Base-by-base conservation (phyloP, 2,797 vertebrate species). In the Cyprinodon diabolis region DNA sequence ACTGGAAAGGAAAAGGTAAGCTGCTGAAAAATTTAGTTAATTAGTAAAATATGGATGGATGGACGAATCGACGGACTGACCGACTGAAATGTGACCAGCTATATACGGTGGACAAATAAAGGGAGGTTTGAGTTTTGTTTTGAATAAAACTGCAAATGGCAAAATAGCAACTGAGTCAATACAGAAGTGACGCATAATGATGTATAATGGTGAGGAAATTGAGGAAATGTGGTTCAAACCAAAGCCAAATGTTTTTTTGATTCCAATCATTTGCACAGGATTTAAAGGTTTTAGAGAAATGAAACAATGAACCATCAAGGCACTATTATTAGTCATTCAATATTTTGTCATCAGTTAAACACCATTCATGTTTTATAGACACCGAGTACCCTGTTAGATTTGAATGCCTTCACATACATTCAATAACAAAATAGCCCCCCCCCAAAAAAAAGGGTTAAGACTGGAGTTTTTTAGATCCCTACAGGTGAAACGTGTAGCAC, bases 1-100 rank as follows among this genome's bases (percentile, higher is more conserved):
- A 99, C 88, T 99, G 98, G 98, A 97, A 90, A 83, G 98, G 98
- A 58, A 98, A 97, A 96, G 98, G 98, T 99, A 90, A 87, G 91
- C 69, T 10, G 45, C 13, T 58, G 1, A 67, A 58, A 65, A 58
- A 25, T 58, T 23, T 37, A n/a, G 58, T 57, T 48, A 43, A 43
- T 43, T 5, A 43, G 35, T 35, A 35, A 30, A 30, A 12, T n/a
- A 55, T 57, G n/a, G 40, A 57, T 12, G n/a, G 47, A 51, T 52
- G 15, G n/a, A 48, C 14, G 37, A 40, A 57, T 66, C 30, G 30
- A 30, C 30, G 30, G 30, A 30, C 30, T 30, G 30, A 30, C 30
- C 30, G 30, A 30, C 30, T 3, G 30, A 30, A 30, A 12, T 9
- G n/a, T 23, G 40, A 30, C 43, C 40, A 43, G 40, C 4, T 43